Percentiles rank a stretch among this genome's conserved stretches.
These are phyloP conservation scores for Crenichthys baileyi DNA, from an alignment of 2,797 vertebrate genomes.

Conservation along the genomic window DNA sequence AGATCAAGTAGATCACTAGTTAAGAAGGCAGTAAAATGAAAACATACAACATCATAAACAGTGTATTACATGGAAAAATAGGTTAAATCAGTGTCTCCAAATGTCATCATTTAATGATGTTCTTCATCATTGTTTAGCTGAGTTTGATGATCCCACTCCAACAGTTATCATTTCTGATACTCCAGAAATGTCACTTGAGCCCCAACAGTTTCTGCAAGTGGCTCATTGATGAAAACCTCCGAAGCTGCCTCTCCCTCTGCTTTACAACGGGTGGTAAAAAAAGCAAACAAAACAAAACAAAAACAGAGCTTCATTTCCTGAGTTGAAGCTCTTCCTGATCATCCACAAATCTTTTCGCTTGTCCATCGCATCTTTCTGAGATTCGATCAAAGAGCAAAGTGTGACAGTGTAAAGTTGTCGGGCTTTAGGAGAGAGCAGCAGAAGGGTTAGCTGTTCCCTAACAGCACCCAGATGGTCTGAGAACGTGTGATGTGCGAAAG, in stretches of 20 bases:
- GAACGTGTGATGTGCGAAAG: slow-evolving; percentile 48
- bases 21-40: neutral
- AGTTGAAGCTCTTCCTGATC: too few relatives aligned
- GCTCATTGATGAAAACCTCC: slow-evolving; percentile 3
- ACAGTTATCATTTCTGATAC: neutral
- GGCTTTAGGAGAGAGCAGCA: slow-evolving; percentile 43
- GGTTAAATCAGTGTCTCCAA: neutral
- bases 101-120: neutral
- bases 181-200: neutral
- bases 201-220: neutral
- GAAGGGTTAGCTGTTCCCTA: slow-evolving; percentile 39
- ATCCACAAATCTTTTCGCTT: neutral
- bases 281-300: neutral
- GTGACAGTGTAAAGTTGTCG: slow-evolving; percentile 23
- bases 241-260: slow-evolving; percentile 1
- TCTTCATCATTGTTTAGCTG: neutral
- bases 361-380: neutral
- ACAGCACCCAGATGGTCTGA: slow-evolving; percentile 63
- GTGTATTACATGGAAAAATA: neutral
- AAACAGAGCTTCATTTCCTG: neutral
- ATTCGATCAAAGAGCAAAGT: neutral
- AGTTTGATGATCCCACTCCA: neutral
- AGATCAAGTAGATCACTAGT: neutral
- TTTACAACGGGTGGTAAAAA: neutral
- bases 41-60: neutral